Evolutionary conservation across 2,888 invertebrate species (phyloP), one percentile per base, ranked within the genome.

Genomic region (Cantharis flavilabris): DNA sequence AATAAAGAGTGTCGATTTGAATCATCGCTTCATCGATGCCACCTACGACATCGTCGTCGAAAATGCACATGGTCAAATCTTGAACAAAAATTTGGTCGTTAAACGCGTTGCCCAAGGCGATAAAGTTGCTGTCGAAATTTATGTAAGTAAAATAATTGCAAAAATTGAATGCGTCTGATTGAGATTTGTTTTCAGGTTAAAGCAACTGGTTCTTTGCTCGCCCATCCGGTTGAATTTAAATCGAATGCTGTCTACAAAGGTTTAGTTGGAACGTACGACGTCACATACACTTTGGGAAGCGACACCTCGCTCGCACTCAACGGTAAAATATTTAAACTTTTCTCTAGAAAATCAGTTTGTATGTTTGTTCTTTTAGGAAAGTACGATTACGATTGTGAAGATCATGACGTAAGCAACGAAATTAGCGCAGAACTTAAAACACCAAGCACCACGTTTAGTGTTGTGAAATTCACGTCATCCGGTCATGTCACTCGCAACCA

Each of bases 381-480:
- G 13, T 88, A 84, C 69, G 87, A 89, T 69, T 49, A 86, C 1
- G 86, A 86, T 18, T 74, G 86, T 14, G 82, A 87, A 0, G 87
- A 87, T 3, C 87, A 85, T 81, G 91, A 92, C 33, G 85, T 86
- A 28, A 84, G 88, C 3, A 89, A 90, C n/a, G 91, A 92, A 28
- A 78, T 88, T 62, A 86, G 88, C 0, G 18, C 91, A 0, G 89
- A 90, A 4, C 9, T 93, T 0, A 89, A 90, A 18, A 85, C 92
- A 20, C 92, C 93, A 0, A 89, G 90, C 72, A 91, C 92, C 1
- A 90, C 90, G 62, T 87, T 93, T 0, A 92, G 91, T 74, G 90
- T 91, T 79, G 83, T 93, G 69, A 92, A 91, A 82, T 85, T 89
- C 49, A 86, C 88, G 3, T 86, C 89, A 0, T 83, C 85, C 18